A percentile compares a stretch with the other conserved stretches of the same genome.
phyloP scores from a whole-genome alignment of 2,888 invertebrate species.

The Lasioglossum oenotherae region DNA sequence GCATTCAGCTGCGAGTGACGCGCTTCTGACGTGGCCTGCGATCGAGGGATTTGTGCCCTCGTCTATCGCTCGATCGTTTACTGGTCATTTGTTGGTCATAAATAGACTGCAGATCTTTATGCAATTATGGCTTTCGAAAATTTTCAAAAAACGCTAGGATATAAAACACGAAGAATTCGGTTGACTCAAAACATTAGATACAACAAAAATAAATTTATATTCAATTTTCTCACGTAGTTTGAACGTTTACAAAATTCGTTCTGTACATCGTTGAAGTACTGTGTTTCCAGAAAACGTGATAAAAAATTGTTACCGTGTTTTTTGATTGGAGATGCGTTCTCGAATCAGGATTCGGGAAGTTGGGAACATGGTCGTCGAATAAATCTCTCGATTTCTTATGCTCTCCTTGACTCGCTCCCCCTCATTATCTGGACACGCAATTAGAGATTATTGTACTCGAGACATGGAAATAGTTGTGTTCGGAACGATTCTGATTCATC shows the following conservation, averaged over 20 bases:
- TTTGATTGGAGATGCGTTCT: background rate
- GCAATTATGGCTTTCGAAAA: no score
- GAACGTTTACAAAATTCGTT: background rate
- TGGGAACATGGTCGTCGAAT: background rate
- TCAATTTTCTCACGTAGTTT: background rate
- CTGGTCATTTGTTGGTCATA: background rate
- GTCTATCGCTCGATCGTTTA: background rate
- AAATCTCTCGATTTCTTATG: background rate
- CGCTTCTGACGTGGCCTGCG: background rate
- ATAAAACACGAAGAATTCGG: background rate
- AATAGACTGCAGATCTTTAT: no score
- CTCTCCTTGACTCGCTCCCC: background rate
- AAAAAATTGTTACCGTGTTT: background rate
- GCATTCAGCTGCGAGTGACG: background rate
- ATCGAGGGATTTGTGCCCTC: background rate
- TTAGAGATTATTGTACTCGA: slow-evolving; percentile 19
- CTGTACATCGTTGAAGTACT: background rate
- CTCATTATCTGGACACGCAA: slow-evolving; percentile 23
- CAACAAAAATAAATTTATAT: background rate
- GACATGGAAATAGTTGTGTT: slow-evolving; percentile 15
- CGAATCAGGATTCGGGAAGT: background rate
- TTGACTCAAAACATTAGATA: background rate
- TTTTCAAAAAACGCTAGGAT: no score
- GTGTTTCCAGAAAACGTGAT: background rate
- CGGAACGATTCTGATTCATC: background rate